phyloP scores from a whole-genome alignment of 1,140 invertebrate genomes.

The Condylostylus longicornis region DNA sequence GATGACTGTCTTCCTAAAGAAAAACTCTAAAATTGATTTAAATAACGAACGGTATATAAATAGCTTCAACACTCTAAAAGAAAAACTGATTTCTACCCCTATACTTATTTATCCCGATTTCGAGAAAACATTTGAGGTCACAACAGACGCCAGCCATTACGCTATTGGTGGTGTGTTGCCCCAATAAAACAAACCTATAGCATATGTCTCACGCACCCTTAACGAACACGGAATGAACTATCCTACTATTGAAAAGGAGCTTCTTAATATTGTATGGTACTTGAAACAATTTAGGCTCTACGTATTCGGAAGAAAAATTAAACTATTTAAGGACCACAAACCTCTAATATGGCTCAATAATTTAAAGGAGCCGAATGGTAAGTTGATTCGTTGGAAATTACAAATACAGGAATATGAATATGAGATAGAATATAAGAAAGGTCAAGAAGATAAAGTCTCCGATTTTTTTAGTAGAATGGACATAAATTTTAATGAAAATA shows the following conservation, averaged over 20 bases:
- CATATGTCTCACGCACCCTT: conserved; percentile 21
- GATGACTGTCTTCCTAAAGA: conserved; percentile 18
- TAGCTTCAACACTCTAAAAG: conserved; percentile 18
- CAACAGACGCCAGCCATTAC: conserved; percentile 26
- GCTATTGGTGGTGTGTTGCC: conserved; percentile 26
- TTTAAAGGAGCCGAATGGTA: conserved; percentile 26
- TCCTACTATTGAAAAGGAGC: conserved; percentile 14
- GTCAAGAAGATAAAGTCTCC: too few species aligned
- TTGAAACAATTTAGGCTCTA: conserved; percentile 33
- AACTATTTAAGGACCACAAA: conserved; percentile 34
- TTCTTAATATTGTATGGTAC: conserved; percentile 26
- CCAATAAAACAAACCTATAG: conserved; percentile 21
- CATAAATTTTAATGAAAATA: too few species aligned
- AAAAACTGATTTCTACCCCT: conserved; percentile 17
- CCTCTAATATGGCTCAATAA: conserved; percentile 32
- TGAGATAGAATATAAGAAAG: conserved; percentile 14
- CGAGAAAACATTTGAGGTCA: conserved; percentile 23
- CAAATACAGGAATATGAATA: conserved; percentile 22
- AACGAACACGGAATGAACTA: conserved; percentile 15
- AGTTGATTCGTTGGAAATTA: conserved; percentile 21
- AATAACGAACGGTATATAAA: conserved; percentile 12
- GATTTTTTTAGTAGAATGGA: too few species aligned
- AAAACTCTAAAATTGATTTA: conserved; percentile 11
- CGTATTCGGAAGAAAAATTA: too few species aligned
- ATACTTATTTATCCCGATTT: conserved; percentile 28